Base-by-base conservation (phyloP, 37 sponge, comb jelly and placozoan genomes). In the Beroe forskalii region DNA sequence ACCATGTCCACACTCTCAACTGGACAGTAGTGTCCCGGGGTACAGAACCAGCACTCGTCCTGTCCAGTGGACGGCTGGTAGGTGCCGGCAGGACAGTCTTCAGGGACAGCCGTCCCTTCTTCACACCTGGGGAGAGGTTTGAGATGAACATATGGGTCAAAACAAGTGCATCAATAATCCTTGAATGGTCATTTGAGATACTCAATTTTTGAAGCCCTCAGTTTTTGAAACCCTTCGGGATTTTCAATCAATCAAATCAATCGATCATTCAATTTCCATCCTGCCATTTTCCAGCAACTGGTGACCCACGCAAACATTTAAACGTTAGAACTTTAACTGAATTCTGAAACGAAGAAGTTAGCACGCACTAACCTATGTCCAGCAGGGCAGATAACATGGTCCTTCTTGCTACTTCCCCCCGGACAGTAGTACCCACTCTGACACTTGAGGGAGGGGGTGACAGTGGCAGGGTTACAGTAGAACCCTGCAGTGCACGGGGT, bases 401-500 rank as follows among this genome's bases (percentile, higher is more conserved):
- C 86, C 23, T 24, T 32, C 8, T 32, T 33, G 27, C 25, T 19
- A 44, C 86, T 80, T 30, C 86, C 86, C 55, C 55, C 86, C 1
- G 86, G 86, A 80, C 86, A 80, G 86, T 80, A 80, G 55, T n/a
- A 80, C 25, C 86, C 86, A 25, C 55, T 20, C 40, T 20, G 8
- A 80, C 86, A 80, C 48, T 80, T 12, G 38, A 44, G 25, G 23
- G 86, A 28, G 55, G 86, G 86, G 23, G 86, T 80, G 4, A 80
- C 55, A 27, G 86, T 80, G 12, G n/a, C 55, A 1, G 86, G 35
- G 48, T 80, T 44, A 80, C 86, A 80, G 86, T 80, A 80, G 60
- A 27, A 80, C 28, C 86, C 86, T 44, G 60, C 60, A 6, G 48
- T 44, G 60, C 86, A 80, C 38, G 36, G 17, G 27, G 35, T 32